Evolutionary conservation across 2,113 vertebrate genomes (phyloP).

Genomic region (Aegotheles bennettii): DNA sequence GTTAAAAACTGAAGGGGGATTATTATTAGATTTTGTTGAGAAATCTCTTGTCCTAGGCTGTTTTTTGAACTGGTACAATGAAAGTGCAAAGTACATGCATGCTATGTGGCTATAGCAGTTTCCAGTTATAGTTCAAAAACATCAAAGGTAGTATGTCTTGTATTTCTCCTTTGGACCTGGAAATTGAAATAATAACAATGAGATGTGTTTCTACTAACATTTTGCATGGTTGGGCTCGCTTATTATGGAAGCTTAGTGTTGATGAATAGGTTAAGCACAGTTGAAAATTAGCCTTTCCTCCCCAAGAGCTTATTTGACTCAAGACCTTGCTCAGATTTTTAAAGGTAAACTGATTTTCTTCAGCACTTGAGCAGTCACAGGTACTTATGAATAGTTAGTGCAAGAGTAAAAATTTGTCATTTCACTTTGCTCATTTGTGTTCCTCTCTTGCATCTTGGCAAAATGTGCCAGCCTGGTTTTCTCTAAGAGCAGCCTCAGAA

Average conservation of each 20-base stretch:
- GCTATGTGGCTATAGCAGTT: neutral
- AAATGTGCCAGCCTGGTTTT: neutral
- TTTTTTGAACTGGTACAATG: neutral
- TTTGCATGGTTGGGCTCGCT: neutral
- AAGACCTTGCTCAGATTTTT: constrained; percentile 13
- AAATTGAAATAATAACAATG: constrained; percentile 16
- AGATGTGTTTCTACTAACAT: constrained; percentile 11
- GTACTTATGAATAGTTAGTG: constrained; percentile 4
- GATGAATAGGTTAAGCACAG: constrained; percentile 42
- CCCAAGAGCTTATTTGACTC: constrained; percentile 27
- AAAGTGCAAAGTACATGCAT: neutral
- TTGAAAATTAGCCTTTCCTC: constrained; percentile 32
- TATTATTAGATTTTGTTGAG: neutral
- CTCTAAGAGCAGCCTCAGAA: neutral
- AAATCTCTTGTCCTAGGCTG: neutral
- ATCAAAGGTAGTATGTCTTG: neutral
- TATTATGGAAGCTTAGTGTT: constrained; percentile 42
- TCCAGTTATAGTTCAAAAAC: constrained; percentile 38
- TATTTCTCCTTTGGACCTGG: constrained; percentile 29
- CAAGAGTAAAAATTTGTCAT: constrained; percentile 13
- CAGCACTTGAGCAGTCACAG: neutral
- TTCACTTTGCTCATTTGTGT: constrained; percentile 2
- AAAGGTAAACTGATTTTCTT: constrained; percentile 32
- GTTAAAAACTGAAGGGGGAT: neutral
- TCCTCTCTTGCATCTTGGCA: neutral